Evolutionary conservation across 2,113 vertebrate genomes (phyloP), one percentile per base, ranked within the genome.

Genomic region (Athene cunicularia): DNA sequence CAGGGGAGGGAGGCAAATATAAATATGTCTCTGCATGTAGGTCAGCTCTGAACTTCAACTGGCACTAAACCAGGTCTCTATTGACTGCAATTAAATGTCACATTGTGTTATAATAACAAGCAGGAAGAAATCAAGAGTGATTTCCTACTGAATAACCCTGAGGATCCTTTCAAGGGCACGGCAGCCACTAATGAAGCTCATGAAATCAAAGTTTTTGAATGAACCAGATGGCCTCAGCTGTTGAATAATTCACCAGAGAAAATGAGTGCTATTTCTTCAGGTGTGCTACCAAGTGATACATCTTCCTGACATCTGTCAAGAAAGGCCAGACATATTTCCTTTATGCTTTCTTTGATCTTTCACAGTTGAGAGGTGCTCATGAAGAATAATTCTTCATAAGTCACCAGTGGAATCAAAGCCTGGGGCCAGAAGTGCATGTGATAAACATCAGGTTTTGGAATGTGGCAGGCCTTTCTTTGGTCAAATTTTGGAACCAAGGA

Each of bases 81-180:
- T 63, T 75, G 86, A 81, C 80, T 68, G 86, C 92, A 93, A 92
- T 92, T 93, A 93, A 91, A 84, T 49, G 88, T 96, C 92, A 95
- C 64, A 47, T 81, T 86, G 79, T 81, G 68, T 91, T 95, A 37
- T 37, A 37, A 37, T 37, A 97, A 95, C 83, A 87, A 87, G 95
- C 52, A 72, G 72, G 52, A 84, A 84, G 80, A 84, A 92, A 88
- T 77, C 47, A 72, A 30, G 47, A 93, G 68, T 84, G 82, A 83
- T 91, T 90, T 92, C 79, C 80, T 67, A 32, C 60, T 56, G 70
- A 79, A 80, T 60, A 93, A 95, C 73, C 76, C 91, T 28, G 47
- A 91, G 70, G 79, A 50, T 86, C 60, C 35, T 86, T 92, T 71
- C 92, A 95, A 92, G 92, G 86, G 53, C 88, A 89, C 77, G 66